Evolutionary conservation across 2,888 invertebrate genomes (phyloP).

Genomic region (Gasteruption jaculator): DNA sequence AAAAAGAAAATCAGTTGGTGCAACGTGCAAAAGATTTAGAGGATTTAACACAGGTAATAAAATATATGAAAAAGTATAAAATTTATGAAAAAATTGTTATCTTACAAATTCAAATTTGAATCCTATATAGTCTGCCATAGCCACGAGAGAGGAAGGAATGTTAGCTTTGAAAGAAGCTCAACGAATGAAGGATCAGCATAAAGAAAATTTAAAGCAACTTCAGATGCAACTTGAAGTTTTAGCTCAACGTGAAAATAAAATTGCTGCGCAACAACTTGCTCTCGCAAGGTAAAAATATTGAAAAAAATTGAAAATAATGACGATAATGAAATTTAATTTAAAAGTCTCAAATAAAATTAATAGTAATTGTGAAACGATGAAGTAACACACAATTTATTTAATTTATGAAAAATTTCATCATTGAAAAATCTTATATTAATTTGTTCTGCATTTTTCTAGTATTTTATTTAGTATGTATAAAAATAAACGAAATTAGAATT

Average conservation of each 20-base stretch:
- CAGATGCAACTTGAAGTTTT: slow-evolving; percentile 36
- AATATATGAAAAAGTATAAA: slow-evolving; percentile 2
- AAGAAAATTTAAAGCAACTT: slow-evolving; percentile 33
- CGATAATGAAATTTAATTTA: background rate
- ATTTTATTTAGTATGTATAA: too few relatives aligned
- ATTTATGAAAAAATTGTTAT: background rate
- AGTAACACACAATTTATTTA: slow-evolving; percentile 3
- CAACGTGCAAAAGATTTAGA: slow-evolving; percentile 43
- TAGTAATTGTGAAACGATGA: slow-evolving; percentile 1
- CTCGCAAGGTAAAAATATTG: slow-evolving; percentile 33
- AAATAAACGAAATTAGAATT: too few relatives aligned
- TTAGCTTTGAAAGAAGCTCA: slow-evolving; percentile 39
- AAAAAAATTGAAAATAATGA: background rate
- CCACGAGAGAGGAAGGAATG: slow-evolving; percentile 42
- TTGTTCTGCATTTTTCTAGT: slow-evolving; percentile 1
- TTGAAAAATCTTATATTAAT: slow-evolving; percentile 10
- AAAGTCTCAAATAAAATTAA: background rate
- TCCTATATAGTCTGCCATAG: slow-evolving; percentile 33
- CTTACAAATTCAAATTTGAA: slow-evolving; percentile 3
- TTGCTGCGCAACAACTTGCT: slow-evolving; percentile 36
- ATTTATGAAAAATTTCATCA: slow-evolving; percentile 2
- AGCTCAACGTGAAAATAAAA: slow-evolving; percentile 38
- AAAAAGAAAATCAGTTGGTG: slow-evolving; percentile 38
- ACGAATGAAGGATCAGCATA: slow-evolving; percentile 38
- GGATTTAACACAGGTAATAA: slow-evolving; percentile 38